phyloP scores from a whole-genome alignment of 1,140 invertebrate genomes.

The Dryas iulia region DNA sequence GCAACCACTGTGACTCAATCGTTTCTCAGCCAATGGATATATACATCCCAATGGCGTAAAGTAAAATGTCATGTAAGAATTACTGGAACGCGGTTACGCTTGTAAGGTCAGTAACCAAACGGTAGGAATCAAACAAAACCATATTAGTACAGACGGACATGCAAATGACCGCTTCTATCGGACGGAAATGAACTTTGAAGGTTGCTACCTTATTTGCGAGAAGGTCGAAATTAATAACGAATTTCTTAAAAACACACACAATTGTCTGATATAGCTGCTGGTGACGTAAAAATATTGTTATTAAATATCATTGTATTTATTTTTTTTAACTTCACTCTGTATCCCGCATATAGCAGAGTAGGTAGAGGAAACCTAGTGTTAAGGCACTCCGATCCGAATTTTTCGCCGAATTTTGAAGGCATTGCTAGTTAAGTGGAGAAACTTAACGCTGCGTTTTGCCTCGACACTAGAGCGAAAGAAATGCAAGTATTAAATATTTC shows the following conservation, averaged over 20 bases:
- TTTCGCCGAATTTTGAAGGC: neutral
- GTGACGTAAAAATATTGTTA: no score
- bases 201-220: constrained; percentile 43
- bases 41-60: neutral
- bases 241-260: neutral
- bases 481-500: no score
- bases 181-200: constrained; percentile 40
- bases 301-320: no score
- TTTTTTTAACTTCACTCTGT: no score
- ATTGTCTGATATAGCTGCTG: no score
- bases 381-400: neutral
- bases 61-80: constrained; percentile 19
- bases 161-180: constrained; percentile 52
- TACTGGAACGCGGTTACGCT: constrained; percentile 16
- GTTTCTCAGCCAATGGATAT: no score
- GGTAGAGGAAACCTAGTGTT: no score
- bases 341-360: no score
- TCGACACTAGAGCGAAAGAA: no score
- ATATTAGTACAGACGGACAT: constrained; percentile 44
- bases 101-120: neutral
- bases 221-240: constrained; percentile 4
- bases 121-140: constrained; percentile 13
- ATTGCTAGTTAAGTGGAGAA: neutral
- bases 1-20: no score
- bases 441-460: no score